Evolutionary conservation across 2,797 vertebrate species (phyloP), one percentile per base, ranked within the genome.

Genomic region (Arnoldichthys spilopterus): DNA sequence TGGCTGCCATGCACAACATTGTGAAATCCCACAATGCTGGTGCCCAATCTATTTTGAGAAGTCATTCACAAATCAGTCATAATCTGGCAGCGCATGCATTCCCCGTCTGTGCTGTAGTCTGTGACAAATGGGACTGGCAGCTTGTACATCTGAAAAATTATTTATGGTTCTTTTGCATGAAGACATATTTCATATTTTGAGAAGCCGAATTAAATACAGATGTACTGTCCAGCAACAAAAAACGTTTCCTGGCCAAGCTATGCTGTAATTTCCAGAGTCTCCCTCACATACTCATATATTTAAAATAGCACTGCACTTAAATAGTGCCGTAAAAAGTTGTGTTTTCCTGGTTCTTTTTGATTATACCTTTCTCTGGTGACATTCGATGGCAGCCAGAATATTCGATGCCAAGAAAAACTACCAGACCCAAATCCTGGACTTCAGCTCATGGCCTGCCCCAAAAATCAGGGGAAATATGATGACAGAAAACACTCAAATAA

Each of bases 351-450:
- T 86, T 73, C 72, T 67, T 77, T 77, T 54, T 90, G 90, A 92
- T 92, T 91, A 92, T 86, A 91, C 85, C 89, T 89, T 91, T 88
- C 86, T 86, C 85, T 82, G 85, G 80, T 86, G 77, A 87, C 84
- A 75, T 87, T 87, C 79, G 74, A 85, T 63, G 83, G 74, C 83
- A 54, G 49, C 87, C 77, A 80, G 37, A 85, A 76, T 70, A 67
- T 40, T 72, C 82, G 77, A 69, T 85, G 90, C 91, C 92, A 92
- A 92, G 81, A 85, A 87, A 92, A 91, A 86, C 83, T 86, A 84
- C 72, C 79, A 54, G 47, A 54, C 78, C 84, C 78, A 66, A 80
- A 68, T 72, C 20, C 37, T 24, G 72, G 72, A 70, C 58, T 68
- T 54, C 40, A 43, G 24, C 43, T 77, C 58, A 66, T 26, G 47